These are phyloP conservation scores for Tangara arthus DNA, from an alignment of 2,797 vertebrate genomes.

Conservation along the genomic window DNA sequence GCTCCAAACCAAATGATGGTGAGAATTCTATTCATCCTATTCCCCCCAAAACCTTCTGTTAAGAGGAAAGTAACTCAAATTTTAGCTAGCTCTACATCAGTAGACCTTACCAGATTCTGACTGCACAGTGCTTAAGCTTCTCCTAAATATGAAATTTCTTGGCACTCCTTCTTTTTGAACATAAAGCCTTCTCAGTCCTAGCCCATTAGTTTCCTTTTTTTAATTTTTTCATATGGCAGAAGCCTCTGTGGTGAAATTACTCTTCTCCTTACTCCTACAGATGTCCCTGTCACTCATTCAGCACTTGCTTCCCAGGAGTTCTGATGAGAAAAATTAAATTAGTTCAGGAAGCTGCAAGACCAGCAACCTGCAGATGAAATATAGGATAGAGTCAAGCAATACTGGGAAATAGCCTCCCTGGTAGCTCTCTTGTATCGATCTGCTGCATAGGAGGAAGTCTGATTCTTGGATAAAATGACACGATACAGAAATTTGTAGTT, in stretches of 20 bases:
- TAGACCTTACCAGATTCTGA: not conserved
- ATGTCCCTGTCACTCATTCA: constrained; percentile 29
- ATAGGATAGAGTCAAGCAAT: not conserved
- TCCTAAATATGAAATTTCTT: constrained; percentile 21
- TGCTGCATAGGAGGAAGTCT: not conserved
- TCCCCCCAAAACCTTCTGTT: not conserved
- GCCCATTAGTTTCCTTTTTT: constrained; percentile 16
- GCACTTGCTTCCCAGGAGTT: not conserved
- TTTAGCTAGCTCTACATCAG: not conserved
- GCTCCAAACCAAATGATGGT: not conserved
- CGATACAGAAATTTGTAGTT: not conserved
- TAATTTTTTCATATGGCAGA: not conserved
- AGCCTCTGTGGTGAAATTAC: not conserved
- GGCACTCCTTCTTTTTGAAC: not conserved
- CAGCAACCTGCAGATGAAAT: not conserved
- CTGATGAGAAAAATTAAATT: not conserved
- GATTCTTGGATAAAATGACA: not conserved
- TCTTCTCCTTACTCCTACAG: not conserved
- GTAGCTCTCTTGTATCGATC: not conserved
- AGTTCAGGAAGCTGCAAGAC: not conserved
- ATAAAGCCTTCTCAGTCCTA: not conserved
- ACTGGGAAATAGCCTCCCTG: not conserved
- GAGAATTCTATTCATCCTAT: not conserved
- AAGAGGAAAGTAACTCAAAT: not conserved
- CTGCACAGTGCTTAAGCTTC: not conserved